Conservation (phyloP, 2,888 invertebrate genomes). For the Drosophila lacicola region DNA sequence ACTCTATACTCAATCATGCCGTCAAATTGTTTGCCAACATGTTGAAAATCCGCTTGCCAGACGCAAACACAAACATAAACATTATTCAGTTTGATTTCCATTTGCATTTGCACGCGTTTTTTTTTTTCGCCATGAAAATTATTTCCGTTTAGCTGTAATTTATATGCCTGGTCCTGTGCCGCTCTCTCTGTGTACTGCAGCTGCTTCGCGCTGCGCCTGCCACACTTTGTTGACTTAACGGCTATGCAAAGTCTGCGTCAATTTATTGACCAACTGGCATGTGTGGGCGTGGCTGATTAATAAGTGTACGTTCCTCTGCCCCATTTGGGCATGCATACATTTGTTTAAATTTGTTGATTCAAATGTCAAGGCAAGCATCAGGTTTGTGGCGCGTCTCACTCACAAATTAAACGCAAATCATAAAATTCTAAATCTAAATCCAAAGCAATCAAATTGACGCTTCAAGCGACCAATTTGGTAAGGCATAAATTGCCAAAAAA, state of each 20-base stretch:
- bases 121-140: slow-evolving; percentile 50
- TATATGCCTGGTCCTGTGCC: slow-evolving; percentile 49
- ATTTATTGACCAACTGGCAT: slow-evolving; percentile 62
- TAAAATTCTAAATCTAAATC: slow-evolving; percentile 9
- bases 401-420: slow-evolving; percentile 46
- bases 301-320: slow-evolving; percentile 31
- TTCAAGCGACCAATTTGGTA: slow-evolving; percentile 52
- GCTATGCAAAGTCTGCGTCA: slow-evolving; percentile 75
- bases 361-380: slow-evolving; percentile 54
- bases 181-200: slow-evolving; percentile 34
- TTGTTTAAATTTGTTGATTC: slow-evolving; percentile 12
- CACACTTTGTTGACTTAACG: slow-evolving; percentile 68
- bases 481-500: slow-evolving; percentile 8
- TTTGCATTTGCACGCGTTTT: slow-evolving; percentile 34
- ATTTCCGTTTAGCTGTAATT: slow-evolving; percentile 77
- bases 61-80: slow-evolving; percentile 52
- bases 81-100: slow-evolving; percentile 57
- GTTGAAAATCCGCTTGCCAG: slow-evolving; percentile 66
- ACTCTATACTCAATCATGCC: slow-evolving; percentile 52
- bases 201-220: slow-evolving; percentile 26
- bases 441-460: slow-evolving; percentile 47
- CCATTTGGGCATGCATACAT: slow-evolving; percentile 22
- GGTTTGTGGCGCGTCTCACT: slow-evolving; percentile 34
- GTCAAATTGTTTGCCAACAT: slow-evolving; percentile 66
- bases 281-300: slow-evolving; percentile 52